Evolutionary conservation across 2,888 invertebrate species (phyloP).

Genomic region (Eutolmus rufibarbis): DNA sequence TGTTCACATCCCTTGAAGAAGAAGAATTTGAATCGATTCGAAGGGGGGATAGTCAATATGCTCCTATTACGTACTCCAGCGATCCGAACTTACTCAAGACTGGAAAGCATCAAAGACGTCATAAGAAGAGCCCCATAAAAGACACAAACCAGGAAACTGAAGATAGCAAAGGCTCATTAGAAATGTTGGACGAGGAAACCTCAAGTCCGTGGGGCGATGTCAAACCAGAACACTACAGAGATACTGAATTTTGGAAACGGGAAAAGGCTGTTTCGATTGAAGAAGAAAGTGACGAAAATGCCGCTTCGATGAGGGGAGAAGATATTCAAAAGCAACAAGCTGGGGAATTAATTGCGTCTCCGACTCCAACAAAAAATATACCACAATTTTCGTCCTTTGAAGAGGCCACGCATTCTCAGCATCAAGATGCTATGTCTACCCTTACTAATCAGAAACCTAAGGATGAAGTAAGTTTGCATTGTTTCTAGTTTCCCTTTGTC

Average conservation of each 20-base stretch:
- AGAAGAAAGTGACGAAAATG: conserved; percentile 52
- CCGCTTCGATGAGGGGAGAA: not conserved
- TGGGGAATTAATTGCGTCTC: not conserved
- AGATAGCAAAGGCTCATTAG: conserved; percentile 52
- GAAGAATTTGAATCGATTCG: conserved; percentile 65
- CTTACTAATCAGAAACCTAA: conserved; percentile 54
- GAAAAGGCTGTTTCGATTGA: conserved; percentile 60
- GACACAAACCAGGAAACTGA: conserved; percentile 51
- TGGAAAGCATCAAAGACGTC: conserved; percentile 55
- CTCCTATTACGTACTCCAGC: conserved; percentile 58
- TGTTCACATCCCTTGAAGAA: conserved; percentile 72
- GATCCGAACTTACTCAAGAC: conserved; percentile 57
- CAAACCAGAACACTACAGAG: conserved; percentile 58
- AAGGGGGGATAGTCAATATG: conserved; percentile 55
- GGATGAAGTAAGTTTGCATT: conserved; percentile 43
- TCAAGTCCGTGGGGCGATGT: conserved; percentile 61
- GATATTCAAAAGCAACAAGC: not conserved
- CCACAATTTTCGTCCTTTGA: conserved; percentile 60
- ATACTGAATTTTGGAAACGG: conserved; percentile 60
- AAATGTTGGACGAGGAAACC: conserved; percentile 58
- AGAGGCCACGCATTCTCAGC: conserved; percentile 59
- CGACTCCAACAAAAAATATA: conserved; percentile 48
- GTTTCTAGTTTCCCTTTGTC: not conserved
- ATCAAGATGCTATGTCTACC: conserved; percentile 55
- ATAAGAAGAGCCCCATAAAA: conserved; percentile 59